Conservation (phyloP, 2,888 invertebrate species). For the Melanchra persicariae region DNA sequence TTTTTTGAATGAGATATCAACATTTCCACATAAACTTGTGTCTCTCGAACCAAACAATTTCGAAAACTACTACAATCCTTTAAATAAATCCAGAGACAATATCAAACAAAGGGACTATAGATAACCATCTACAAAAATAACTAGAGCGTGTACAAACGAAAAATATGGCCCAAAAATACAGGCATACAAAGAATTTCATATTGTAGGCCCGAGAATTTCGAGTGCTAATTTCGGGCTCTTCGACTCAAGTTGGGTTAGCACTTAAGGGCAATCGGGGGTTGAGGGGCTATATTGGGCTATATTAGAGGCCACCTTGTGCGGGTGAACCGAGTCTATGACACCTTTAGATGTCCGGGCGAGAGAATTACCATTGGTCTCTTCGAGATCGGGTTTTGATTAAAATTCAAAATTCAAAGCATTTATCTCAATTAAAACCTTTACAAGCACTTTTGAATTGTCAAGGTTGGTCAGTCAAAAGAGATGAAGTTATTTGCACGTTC, state of each 20-base stretch:
- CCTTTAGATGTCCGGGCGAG: constrained; percentile 81
- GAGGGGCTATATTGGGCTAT: constrained; percentile 69
- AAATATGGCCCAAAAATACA: constrained; percentile 42
- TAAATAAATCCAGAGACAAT: constrained; percentile 39
- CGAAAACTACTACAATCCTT: neutral
- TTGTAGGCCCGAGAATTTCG: constrained; percentile 67
- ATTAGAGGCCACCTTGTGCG: constrained; percentile 74
- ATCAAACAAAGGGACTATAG: constrained; percentile 34
- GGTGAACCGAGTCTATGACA: constrained; percentile 85
- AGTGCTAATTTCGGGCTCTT: constrained; percentile 85
- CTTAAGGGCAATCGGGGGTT: constrained; percentile 82
- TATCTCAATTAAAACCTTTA: no score
- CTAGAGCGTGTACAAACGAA: constrained; percentile 52
- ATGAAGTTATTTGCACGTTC: no score
- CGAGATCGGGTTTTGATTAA: neutral
- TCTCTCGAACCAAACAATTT: neutral
- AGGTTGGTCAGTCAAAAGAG: no score
- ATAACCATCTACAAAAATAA: constrained; percentile 47
- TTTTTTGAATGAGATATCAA: no score
- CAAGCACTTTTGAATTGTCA: no score
- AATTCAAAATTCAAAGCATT: neutral
- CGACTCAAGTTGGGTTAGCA: constrained; percentile 75
- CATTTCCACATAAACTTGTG: no score
- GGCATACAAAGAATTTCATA: constrained; percentile 65
- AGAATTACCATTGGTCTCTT: constrained; percentile 68